These are phyloP conservation scores for Leptodactylus fuscus DNA, from an alignment of 2,113 vertebrate species.

Conservation along the genomic window DNA sequence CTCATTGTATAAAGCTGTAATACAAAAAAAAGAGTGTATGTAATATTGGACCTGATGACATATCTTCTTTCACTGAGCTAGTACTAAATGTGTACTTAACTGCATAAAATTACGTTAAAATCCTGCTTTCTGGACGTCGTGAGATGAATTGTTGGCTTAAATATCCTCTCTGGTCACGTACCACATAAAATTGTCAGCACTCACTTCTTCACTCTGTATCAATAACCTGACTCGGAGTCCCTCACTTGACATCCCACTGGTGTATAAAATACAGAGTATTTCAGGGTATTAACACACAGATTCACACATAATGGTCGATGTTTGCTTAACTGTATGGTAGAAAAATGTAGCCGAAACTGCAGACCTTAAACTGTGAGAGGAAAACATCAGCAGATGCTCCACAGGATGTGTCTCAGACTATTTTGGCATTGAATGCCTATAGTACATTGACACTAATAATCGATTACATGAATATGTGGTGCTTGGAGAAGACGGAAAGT, in stretches of 20 bases:
- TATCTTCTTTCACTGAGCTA: not conserved
- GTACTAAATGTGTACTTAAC: not conserved
- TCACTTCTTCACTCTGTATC: slow-evolving; percentile 33
- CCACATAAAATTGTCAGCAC: slow-evolving; percentile 41
- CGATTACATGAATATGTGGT: not conserved
- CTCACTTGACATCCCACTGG: not conserved
- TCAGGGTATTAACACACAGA: slow-evolving; percentile 43
- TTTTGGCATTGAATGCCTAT: slow-evolving; percentile 50
- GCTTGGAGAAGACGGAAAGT: slow-evolving; percentile 37
- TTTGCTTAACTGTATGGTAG: not conserved
- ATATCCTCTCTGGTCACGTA: slow-evolving; percentile 29
- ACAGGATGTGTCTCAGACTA: slow-evolving; percentile 58
- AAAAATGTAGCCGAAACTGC: slow-evolving; percentile 37
- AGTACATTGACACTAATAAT: slow-evolving; percentile 53
- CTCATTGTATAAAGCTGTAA: too few relatives aligned
- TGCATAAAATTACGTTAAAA: not conserved
- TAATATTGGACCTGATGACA: not conserved
- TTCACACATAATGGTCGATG: slow-evolving; percentile 41
- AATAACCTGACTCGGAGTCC: slow-evolving; percentile 5
- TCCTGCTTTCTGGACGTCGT: not conserved
- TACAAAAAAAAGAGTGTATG: not conserved
- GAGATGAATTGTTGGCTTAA: slow-evolving; percentile 36
- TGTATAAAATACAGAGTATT: slow-evolving; percentile 23
- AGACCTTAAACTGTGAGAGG: slow-evolving; percentile 60
- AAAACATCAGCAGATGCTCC: slow-evolving; percentile 46